Evolutionary conservation across 2,113 vertebrate species (phyloP).

Genomic region (Notothenia coriiceps): DNA sequence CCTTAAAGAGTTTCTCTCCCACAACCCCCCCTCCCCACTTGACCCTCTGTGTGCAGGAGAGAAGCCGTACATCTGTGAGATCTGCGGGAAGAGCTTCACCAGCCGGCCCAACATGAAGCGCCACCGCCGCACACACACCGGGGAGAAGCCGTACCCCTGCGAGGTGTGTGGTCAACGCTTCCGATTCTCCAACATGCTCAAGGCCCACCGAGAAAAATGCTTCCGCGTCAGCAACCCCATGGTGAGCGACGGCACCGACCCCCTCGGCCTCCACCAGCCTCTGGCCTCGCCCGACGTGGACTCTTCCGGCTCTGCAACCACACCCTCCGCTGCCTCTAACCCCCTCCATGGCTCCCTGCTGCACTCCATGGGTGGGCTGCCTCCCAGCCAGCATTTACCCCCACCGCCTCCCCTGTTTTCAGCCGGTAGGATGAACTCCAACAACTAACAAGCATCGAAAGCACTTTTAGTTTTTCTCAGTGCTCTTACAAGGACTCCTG

Average conservation of each 20-base stretch:
- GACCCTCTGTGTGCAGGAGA: conserved; percentile 84
- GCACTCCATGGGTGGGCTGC: conserved; percentile 83
- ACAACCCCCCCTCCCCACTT: no score
- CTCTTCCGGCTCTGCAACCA: conserved; percentile 65
- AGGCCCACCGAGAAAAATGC: conserved; percentile 97
- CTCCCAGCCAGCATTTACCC: conserved; percentile 83
- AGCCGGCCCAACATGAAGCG: conserved; percentile 99
- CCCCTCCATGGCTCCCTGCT: conserved; percentile 75
- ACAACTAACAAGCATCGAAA: conserved; percentile 76
- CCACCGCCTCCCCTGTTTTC: conserved; percentile 89
- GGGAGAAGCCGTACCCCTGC: conserved; percentile 97
- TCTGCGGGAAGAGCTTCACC: conserved; percentile 98
- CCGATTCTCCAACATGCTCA: conserved; percentile 99
- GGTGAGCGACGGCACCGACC: conserved; percentile 76
- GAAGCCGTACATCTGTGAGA: conserved; percentile 98
- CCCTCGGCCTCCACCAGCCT: conserved; percentile 67
- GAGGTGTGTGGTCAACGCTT: conserved; percentile 96
- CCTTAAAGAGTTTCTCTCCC: no score
- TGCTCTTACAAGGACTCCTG: conserved; percentile 56
- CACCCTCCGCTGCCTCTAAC: conserved; percentile 66
- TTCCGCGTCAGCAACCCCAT: conserved; percentile 91
- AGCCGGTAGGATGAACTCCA: conserved; percentile 88
- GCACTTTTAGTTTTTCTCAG: conserved; percentile 67
- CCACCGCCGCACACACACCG: conserved; percentile 96
- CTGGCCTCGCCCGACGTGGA: conserved; percentile 60